Percentiles rank a stretch among this genome's conserved stretches.
phyloP scores from a whole-genome alignment of 2,113 vertebrate genomes.

The Amazona vittata region DNA sequence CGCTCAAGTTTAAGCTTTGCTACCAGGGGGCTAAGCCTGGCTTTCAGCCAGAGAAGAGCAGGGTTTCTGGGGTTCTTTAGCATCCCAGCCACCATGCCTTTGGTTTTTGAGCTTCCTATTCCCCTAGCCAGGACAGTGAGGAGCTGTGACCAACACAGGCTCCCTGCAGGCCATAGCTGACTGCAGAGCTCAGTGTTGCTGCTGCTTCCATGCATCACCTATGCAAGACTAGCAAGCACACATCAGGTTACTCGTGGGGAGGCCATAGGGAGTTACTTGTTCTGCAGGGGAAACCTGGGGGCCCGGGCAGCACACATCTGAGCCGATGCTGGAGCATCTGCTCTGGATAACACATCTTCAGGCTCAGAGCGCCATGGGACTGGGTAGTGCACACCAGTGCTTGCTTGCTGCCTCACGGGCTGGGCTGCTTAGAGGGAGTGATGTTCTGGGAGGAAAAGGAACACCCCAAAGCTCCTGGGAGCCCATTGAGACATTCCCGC shows the following conservation, averaged over 20 bases:
- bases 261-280: neutral
- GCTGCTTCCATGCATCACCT: neutral
- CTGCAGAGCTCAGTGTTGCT: neutral
- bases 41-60: neutral
- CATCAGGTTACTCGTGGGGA: neutral
- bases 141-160: accelerated
- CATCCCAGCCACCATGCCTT: neutral
- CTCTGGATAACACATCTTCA: neutral
- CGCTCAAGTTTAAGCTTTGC: neutral
- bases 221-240: constrained; percentile 29
- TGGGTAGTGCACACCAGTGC: neutral
- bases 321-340: neutral
- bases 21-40: neutral
- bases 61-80: neutral
- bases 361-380: neutral
- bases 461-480: neutral
- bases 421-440: neutral
- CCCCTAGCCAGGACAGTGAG: neutral
- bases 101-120: neutral
- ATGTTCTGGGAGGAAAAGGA: neutral
- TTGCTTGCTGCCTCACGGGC: neutral
- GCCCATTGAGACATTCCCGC: constrained; percentile 7
- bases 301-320: neutral
- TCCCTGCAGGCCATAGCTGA: neutral
- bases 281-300: neutral